Evolutionary conservation across 2,888 invertebrate genomes (phyloP), one percentile per base, ranked within the genome.

Genomic region (Bedellia somnulentella): DNA sequence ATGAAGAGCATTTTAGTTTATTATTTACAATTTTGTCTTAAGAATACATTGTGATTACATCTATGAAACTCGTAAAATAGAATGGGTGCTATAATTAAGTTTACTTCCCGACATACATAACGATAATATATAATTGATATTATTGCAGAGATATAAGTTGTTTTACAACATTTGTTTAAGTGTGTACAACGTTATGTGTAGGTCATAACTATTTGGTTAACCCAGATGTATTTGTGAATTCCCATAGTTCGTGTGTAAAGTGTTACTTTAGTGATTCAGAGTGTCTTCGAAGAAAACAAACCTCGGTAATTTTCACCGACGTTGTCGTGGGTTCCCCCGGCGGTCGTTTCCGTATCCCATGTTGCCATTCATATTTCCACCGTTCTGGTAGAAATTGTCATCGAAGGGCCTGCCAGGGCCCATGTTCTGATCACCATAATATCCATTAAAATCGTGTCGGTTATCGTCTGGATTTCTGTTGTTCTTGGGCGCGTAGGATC

Each of bases 221-320:
- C n/a, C n/a, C n/a, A n/a, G n/a, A n/a, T n/a, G n/a, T n/a, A n/a
- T n/a, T n/a, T n/a, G n/a, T n/a, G n/a, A n/a, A n/a, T n/a, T n/a
- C n/a, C n/a, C n/a, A n/a, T n/a, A n/a, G n/a, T n/a, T n/a, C n/a
- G n/a, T n/a, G n/a, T n/a, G n/a, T n/a, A n/a, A n/a, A n/a, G n/a
- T n/a, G n/a, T n/a, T n/a, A n/a, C n/a, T n/a, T n/a, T n/a, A n/a
- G n/a, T n/a, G n/a, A n/a, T n/a, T n/a, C n/a, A n/a, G n/a, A 64
- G 63, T 68, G 64, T 68, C 70, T 63, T 66, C 59, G 58, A 66
- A 62, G 58, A 46, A 57, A 67, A 75, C 75, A 75, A 71, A 75
- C 75, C 75, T 75, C 75, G 44, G 49, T 52, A 40, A 43, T 48
- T 53, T 64, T 71, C 71, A 73, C 57, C 71, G 68, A 45, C 68